Percentiles rank a stretch among this genome's conserved stretches.
phyloP scores from a whole-genome alignment of 2,797 vertebrate genomes.

The Babyrousa celebensis region DNA sequence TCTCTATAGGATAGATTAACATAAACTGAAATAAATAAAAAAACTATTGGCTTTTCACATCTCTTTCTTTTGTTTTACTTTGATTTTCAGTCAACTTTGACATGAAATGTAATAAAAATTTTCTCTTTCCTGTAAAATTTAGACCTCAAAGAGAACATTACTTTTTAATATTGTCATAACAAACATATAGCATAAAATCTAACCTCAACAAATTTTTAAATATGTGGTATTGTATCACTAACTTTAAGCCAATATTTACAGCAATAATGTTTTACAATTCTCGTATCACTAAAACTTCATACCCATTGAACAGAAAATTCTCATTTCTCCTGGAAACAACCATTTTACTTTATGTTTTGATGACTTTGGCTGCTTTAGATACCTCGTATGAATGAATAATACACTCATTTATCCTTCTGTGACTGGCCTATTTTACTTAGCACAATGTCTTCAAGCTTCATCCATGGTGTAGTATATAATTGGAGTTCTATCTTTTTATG shows the following conservation, averaged over 20 bases:
- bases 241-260: not conserved
- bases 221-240: not conserved
- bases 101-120: not conserved
- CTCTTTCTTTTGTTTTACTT: not conserved
- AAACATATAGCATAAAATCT: not conserved
- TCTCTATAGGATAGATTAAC: not conserved
- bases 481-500: not conserved
- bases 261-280: not conserved
- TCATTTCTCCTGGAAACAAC: not conserved
- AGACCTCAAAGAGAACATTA: not conserved
- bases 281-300: not conserved
- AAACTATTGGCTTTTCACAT: not conserved
- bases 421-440: not conserved
- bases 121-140: not conserved
- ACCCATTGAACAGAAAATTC: not conserved
- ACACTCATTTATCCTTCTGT: not conserved
- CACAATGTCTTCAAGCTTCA: not conserved
- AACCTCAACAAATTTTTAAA: not conserved
- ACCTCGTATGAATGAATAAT: not conserved
- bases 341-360: not conserved
- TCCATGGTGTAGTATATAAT: not conserved
- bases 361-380: not conserved
- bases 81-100: constrained; percentile 38
- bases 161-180: not conserved
- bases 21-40: not conserved